Evolutionary conservation across 2,113 vertebrate genomes (phyloP), one percentile per base, ranked within the genome.

Genomic region (Mungos mungo): DNA sequence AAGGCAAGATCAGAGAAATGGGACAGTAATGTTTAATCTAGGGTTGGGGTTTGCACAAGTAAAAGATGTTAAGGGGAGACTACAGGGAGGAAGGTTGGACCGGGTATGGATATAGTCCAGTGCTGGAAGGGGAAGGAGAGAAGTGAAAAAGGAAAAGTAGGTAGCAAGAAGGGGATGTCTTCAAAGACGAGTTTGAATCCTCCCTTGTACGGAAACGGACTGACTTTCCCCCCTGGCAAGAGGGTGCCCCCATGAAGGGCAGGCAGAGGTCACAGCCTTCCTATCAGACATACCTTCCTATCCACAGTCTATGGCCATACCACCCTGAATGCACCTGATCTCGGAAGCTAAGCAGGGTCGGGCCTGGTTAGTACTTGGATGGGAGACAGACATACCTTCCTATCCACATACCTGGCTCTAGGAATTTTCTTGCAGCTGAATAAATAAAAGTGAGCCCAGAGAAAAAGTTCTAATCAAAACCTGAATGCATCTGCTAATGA

Each of bases 381-480:
- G 41, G 41, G 41, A 41, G 41, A 5, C 31, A 76, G 54, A 90
- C 47, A 77, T 45, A 41, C 54, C 76, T 91, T 95, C 66, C 90
- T 35, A 35, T 23, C 57, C 76, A 85, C 31, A 82, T 74, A 97
- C 93, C 96, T 93, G 82, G 72, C 60, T 93, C 85, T 33, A 35
- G 47, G 77, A 91, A 66, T 77, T 68, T 47, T 95, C 83, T 45
- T 57, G 57, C 82, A 83, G 92, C 77, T 97, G 93, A 95, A 54
- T 79, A 96, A 97, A 97, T 38, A 90, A 41, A 72, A 80, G 83
- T 23, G 10, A 83, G 72, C 80, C 84, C 65, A 54, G 71, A 88
- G 91, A 90, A 93, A 81, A 79, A 52, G 63, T 47, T 45, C 89
- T 33, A 65, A 71, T 65, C 72, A 96, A 89, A 91, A 93, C 38